Conservation (phyloP, 2,888 invertebrate genomes). For the Drosophila anomelani region DNA sequence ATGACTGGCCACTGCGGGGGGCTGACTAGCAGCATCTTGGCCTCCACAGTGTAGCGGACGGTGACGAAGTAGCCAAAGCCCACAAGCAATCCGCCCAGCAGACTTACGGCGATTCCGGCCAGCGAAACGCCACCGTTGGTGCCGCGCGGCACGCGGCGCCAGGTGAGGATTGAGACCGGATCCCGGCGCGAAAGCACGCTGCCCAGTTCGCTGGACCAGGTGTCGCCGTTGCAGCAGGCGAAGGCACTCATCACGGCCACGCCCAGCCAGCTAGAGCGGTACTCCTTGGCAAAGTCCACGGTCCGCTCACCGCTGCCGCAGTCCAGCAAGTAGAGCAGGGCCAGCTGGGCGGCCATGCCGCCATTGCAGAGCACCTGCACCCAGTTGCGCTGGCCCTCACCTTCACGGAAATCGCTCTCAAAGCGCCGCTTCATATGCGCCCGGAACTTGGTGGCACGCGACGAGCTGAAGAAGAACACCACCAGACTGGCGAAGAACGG, state of each 20-base stretch:
- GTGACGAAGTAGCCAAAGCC: constrained; percentile 90
- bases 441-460: constrained; percentile 92
- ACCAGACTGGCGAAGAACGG: constrained; percentile 90
- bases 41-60: constrained; percentile 88
- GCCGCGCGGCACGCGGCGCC: constrained; percentile 91
- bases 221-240: constrained; percentile 94
- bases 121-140: constrained; percentile 95
- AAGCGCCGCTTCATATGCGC: constrained; percentile 88
- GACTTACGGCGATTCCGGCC: constrained; percentile 86
- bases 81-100: constrained; percentile 86
- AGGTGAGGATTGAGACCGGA: constrained; percentile 91
- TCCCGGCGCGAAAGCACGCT: constrained; percentile 89
- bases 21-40: constrained; percentile 86
- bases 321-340: constrained; percentile 91
- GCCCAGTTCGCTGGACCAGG: constrained; percentile 96
- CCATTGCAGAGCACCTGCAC: constrained; percentile 94
- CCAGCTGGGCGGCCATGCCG: constrained; percentile 93
- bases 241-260: constrained; percentile 91
- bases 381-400: constrained; percentile 94
- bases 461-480: constrained; percentile 92
- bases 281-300: constrained; percentile 90
- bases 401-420: constrained; percentile 92
- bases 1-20: constrained; percentile 93
- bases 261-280: constrained; percentile 93
- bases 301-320: constrained; percentile 91